These are phyloP conservation scores for Trachelus troglodyta DNA, from an alignment of 2,888 invertebrate species.

Conservation along the genomic window DNA sequence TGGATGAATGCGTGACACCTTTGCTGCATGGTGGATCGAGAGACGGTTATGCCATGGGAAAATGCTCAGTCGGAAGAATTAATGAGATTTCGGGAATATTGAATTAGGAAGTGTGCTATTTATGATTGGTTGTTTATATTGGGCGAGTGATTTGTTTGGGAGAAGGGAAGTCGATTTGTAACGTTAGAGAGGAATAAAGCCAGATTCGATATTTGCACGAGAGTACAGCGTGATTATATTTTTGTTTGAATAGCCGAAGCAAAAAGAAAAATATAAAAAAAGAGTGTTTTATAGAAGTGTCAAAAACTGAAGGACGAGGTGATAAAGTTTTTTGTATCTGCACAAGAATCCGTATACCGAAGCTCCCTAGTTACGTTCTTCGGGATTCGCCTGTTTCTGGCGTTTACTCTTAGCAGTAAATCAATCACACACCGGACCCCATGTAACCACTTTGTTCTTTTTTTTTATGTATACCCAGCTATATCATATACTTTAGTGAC, in stretches of 20 bases:
- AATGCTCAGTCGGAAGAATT: not conserved
- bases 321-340: not conserved
- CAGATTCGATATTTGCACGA: not conserved
- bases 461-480: not conserved
- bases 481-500: not conserved
- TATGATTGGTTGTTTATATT: not conserved
- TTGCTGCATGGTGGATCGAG: not conserved
- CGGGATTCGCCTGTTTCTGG: slow-evolving; percentile 36
- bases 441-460: not conserved
- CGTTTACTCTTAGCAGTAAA: slow-evolving; percentile 39
- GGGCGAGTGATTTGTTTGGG: not conserved
- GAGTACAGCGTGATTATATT: not conserved
- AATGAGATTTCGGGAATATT: not conserved
- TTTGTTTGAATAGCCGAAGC: no score
- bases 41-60: not conserved
- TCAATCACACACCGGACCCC: slow-evolving; percentile 12
- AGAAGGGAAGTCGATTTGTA: not conserved
- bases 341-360: not conserved
- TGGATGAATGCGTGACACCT: not conserved
- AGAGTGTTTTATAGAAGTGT: not conserved
- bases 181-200: not conserved
- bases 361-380: not conserved
- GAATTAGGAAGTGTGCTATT: not conserved
- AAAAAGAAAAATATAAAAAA: not conserved
- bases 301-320: not conserved